A percentile compares a stretch with the other conserved stretches of the same genome.
phyloP scores from a whole-genome alignment of 2,113 vertebrate genomes.

The Solenodon paradoxus region DNA sequence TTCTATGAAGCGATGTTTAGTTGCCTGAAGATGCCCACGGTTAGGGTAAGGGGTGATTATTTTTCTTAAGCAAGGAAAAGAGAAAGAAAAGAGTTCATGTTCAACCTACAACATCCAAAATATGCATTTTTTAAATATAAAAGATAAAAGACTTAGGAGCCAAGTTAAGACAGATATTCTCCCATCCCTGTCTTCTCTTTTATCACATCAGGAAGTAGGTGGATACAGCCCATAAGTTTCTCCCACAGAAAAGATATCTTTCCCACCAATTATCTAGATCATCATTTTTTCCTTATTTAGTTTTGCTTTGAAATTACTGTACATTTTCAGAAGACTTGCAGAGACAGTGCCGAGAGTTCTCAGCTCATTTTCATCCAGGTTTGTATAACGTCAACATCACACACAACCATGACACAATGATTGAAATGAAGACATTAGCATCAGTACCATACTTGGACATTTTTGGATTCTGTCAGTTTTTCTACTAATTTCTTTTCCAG shows the following conservation, averaged over 20 bases:
- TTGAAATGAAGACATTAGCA: neutral
- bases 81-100: neutral
- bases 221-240: neutral
- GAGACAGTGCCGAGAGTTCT: neutral
- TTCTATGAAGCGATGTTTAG: neutral
- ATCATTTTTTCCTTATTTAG: neutral
- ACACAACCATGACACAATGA: neutral
- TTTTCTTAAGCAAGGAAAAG: neutral
- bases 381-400: neutral
- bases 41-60: neutral
- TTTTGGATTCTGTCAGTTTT: neutral
- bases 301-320: conserved; percentile 21
- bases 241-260: neutral
- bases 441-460: neutral
- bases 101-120: neutral
- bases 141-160: neutral
- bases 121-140: neutral
- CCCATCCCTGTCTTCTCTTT: neutral
- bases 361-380: neutral
- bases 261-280: neutral
- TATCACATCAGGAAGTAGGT: neutral
- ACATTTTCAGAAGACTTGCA: neutral
- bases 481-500: neutral
- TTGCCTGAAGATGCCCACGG: neutral
- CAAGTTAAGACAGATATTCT: neutral